Conservation (phyloP, 1,140 invertebrate genomes). For the Drosophila sechellia region DNA sequence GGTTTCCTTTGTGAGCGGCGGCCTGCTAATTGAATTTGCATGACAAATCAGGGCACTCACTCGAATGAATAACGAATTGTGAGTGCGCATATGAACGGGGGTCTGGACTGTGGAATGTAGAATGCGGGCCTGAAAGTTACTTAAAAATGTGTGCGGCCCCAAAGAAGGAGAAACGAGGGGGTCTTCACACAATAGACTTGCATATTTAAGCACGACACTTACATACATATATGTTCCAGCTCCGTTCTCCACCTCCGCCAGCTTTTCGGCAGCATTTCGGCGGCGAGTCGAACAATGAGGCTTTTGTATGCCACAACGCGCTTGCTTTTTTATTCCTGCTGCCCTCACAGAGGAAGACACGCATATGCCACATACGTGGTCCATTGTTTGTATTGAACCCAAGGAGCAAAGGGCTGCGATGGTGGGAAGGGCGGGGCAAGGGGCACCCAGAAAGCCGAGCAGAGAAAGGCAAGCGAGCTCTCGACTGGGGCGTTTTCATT, state of each 20-base stretch:
- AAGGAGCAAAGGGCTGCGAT: background rate
- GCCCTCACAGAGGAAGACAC: constrained; percentile 24
- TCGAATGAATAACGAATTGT: constrained; percentile 41
- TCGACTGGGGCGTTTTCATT: constrained; percentile 61
- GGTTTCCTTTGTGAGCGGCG: constrained; percentile 42
- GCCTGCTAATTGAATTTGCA: constrained; percentile 60
- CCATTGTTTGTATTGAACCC: constrained; percentile 71
- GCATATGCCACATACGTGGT: constrained; percentile 48
- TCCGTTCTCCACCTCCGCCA: background rate
- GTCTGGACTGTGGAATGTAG: background rate
- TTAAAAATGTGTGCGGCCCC: constrained; percentile 48
- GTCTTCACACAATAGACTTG: constrained; percentile 26
- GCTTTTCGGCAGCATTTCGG: constrained; percentile 34
- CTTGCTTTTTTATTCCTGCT: constrained; percentile 51
- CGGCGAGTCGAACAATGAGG: constrained; percentile 63
- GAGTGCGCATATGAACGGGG: constrained; percentile 14
- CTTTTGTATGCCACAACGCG: constrained; percentile 71
- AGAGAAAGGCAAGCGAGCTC: constrained; percentile 19
- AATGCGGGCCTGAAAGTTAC: constrained; percentile 41
- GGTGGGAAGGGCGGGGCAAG: background rate
- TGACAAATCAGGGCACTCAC: constrained; percentile 58
- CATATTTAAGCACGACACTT: constrained; percentile 66
- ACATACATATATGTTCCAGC: constrained; percentile 37
- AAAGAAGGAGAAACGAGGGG: constrained; percentile 17
- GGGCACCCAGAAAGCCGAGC: constrained; percentile 1